A percentile compares a stretch with the other conserved stretches of the same genome.
Evolutionary conservation across 2,797 vertebrate species (phyloP).

Genomic region (Paramormyrops hopkinsi): DNA sequence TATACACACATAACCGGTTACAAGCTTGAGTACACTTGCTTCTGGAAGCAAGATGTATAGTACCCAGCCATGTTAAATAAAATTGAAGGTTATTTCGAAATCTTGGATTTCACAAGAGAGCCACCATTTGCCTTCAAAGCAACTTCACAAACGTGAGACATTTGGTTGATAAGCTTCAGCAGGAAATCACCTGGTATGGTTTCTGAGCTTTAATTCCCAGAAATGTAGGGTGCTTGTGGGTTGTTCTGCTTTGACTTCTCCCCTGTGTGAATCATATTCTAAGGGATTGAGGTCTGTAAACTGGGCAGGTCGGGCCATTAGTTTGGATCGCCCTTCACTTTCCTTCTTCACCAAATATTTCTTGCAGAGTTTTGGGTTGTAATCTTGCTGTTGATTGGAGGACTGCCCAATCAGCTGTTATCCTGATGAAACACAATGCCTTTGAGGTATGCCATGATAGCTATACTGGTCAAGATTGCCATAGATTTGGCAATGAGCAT

Average conservation of each 20-base stretch:
- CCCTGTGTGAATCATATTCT: background rate
- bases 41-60: background rate
- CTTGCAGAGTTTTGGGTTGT: background rate
- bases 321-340: background rate
- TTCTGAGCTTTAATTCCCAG: background rate
- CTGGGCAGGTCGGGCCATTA: background rate
- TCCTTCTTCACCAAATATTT: background rate
- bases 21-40: background rate
- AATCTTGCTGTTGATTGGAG: background rate
- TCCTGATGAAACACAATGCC: background rate
- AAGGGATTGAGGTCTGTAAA: background rate
- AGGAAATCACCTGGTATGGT: background rate
- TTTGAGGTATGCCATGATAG: background rate
- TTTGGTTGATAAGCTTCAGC: background rate
- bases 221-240: background rate
- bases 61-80: background rate
- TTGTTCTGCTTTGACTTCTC: background rate
- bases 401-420: background rate
- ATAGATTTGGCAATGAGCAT: background rate
- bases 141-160: background rate
- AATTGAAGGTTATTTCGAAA: background rate
- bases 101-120: background rate
- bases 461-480: background rate
- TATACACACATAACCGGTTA: background rate
- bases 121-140: background rate